Conservation (phyloP, 2,888 invertebrate species). For the Ganaspis brasiliensis region DNA sequence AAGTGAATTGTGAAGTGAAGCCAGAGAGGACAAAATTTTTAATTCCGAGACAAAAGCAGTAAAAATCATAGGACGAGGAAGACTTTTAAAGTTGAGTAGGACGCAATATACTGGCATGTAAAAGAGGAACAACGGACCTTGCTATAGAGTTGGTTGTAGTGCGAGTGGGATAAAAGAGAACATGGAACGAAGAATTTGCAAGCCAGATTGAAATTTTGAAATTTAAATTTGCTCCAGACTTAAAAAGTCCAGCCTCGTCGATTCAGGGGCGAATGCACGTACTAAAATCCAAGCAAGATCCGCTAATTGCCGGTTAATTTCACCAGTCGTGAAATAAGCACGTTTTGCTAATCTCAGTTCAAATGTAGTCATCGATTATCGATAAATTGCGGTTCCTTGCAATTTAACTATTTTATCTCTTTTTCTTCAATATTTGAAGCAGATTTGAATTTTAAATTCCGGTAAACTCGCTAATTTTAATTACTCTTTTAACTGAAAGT, state of each 20-base stretch:
- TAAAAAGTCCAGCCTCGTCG: conserved; percentile 73
- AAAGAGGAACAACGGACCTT: conserved; percentile 53
- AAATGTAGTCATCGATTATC: conserved; percentile 27
- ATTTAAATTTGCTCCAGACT: conserved; percentile 81
- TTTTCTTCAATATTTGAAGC: background rate
- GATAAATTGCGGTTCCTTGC: conserved; percentile 18
- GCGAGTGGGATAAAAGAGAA: conserved; percentile 62
- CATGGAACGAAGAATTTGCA: conserved; percentile 80
- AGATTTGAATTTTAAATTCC: background rate
- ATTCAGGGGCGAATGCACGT: conserved; percentile 70
- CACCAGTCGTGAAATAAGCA: conserved; percentile 58
- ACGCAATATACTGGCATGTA: conserved; percentile 74
- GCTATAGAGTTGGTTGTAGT: conserved; percentile 59
- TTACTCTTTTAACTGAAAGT: background rate
- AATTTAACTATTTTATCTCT: conserved; percentile 22
- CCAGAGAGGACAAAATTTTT: too few relatives aligned
- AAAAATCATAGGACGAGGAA: conserved; percentile 73
- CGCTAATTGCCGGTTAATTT: conserved; percentile 78
- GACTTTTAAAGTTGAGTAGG: conserved; percentile 78
- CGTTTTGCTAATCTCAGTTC: conserved; percentile 30
- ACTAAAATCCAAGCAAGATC: conserved; percentile 69
- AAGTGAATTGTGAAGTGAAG: too few relatives aligned
- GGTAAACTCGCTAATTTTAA: conserved; percentile 14
- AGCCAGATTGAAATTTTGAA: conserved; percentile 83
- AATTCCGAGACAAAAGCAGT: conserved; percentile 64